A percentile compares a stretch with the other conserved stretches of the same genome.
Evolutionary conservation across 2,113 vertebrate genomes (phyloP).

Genomic region (Gyps fulvus): DNA sequence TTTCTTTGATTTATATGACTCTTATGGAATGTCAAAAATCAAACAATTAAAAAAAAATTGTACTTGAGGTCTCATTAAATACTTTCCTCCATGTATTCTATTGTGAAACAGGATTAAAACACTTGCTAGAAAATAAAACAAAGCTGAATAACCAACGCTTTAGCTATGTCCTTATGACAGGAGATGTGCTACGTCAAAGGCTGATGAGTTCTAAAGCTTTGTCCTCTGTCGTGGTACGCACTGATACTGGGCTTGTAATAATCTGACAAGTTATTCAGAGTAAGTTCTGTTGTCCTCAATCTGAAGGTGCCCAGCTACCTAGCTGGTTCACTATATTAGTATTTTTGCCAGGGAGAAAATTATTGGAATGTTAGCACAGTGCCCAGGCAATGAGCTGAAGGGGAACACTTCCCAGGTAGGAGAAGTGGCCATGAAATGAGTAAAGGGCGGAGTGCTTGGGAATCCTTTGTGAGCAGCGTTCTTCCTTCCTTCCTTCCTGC

Average conservation of each 20-base stretch:
- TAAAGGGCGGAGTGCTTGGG: background rate
- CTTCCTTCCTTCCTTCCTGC: background rate
- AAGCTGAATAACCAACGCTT: background rate
- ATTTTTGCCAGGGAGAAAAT: background rate
- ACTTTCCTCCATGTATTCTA: background rate
- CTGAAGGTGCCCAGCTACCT: background rate
- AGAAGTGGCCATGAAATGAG: background rate
- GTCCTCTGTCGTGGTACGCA: background rate
- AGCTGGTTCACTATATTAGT: background rate
- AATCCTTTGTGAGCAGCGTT: background rate
- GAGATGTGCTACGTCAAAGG: background rate
- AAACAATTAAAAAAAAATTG: background rate
- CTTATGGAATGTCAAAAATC: background rate
- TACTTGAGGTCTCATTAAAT: background rate
- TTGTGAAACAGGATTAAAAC: background rate
- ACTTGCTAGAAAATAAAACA: background rate
- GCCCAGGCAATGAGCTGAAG: background rate
- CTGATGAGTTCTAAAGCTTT: background rate
- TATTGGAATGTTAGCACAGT: background rate
- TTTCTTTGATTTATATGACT: background rate
- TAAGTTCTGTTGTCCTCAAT: background rate
- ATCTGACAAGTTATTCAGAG: background rate
- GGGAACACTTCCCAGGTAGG: background rate
- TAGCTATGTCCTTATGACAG: background rate
- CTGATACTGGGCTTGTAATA: background rate